Conservation (phyloP, 1,140 invertebrate genomes). For the Saccostrea cuccullata region DNA sequence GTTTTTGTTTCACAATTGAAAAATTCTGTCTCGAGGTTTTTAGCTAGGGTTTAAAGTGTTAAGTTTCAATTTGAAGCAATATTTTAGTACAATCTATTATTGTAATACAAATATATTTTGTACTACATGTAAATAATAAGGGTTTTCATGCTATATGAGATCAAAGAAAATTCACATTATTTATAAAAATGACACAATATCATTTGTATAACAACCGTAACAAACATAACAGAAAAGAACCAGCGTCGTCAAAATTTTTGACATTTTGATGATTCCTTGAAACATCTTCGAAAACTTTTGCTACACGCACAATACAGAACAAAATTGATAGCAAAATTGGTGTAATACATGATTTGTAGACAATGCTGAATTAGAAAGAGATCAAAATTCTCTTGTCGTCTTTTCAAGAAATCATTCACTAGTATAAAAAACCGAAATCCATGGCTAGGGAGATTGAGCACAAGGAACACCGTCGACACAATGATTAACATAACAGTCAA, state of each 20-base stretch:
- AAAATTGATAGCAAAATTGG: constrained; percentile 92
- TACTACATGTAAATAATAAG: no score
- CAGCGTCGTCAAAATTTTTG: not conserved
- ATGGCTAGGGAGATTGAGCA: constrained; percentile 86
- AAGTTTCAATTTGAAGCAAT: no score
- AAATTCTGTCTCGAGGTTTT: no score
- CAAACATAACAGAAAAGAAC: not conserved
- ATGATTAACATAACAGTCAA: constrained; percentile 90
- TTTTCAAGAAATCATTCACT: constrained; percentile 58
- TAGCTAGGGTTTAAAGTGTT: no score
- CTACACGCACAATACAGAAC: constrained; percentile 82
- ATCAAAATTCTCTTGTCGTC: constrained; percentile 10
- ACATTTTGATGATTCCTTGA: constrained; percentile 15
- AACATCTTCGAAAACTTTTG: constrained; percentile 42
- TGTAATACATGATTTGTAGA: constrained; percentile 82
- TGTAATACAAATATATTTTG: no score
- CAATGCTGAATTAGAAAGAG: constrained; percentile 64
- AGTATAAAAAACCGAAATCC: constrained; percentile 73
- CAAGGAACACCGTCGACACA: constrained; percentile 89
- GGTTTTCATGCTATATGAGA: no score
- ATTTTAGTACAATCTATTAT: no score
- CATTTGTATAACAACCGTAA: not conserved
- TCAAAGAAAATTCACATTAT: no score
- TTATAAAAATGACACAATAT: not conserved
- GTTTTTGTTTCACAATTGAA: no score